A percentile compares a stretch with the other conserved stretches of the same genome.
Conservation (phyloP, 2,113 vertebrate species). For the Apteryx owenii region DNA sequence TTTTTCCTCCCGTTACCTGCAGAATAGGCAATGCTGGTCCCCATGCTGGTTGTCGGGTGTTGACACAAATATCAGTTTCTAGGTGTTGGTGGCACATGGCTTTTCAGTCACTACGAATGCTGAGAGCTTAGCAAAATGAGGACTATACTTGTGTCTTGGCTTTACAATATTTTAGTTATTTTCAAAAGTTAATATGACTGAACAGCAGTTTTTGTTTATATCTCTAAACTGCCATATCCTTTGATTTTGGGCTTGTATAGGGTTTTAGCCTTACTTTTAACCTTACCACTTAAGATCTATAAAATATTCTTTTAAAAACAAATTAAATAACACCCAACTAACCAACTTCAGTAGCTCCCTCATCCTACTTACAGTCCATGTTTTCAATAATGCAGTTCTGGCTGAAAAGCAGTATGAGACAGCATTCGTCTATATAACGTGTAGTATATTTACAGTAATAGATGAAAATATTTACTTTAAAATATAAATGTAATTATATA, state of each 20-base stretch:
- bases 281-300: background rate
- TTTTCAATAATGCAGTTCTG: background rate
- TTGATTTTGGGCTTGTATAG: background rate
- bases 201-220: background rate
- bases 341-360: background rate
- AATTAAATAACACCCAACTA: background rate
- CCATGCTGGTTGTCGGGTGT: fast-evolving
- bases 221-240: background rate
- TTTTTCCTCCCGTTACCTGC: background rate
- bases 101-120: background rate
- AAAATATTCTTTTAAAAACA: background rate
- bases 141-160: background rate
- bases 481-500: constrained; percentile 49
- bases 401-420: background rate
- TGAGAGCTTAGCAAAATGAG: background rate
- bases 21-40: background rate
- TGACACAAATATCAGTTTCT: background rate
- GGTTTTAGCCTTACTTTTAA: background rate
- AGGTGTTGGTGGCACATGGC: background rate
- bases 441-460: constrained; percentile 22
- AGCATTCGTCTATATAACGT: background rate
- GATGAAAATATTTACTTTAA: constrained; percentile 36
- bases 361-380: background rate
- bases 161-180: background rate
- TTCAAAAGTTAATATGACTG: background rate